Base-by-base conservation (phyloP, 2,113 vertebrate genomes). In the Silurus glanis region DNA sequence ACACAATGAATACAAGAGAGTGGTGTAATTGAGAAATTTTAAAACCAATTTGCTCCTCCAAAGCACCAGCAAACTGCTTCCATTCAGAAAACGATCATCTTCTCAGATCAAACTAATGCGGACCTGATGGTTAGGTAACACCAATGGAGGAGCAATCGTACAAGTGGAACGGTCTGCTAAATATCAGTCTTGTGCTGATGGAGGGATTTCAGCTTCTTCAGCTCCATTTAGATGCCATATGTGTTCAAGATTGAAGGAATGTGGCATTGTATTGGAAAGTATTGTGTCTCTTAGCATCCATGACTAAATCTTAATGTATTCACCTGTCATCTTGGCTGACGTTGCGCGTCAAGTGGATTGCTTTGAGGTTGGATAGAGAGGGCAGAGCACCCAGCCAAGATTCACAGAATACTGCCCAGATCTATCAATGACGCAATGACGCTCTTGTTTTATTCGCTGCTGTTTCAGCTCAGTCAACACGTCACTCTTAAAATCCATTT, bases 101-200 rank as follows among this genome's bases (percentile, higher is more conserved):
- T 87, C 76, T 25, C 91, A 96, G 95, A 97, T 96, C 96, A 96
- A 97, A 97, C 94, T 91, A 89, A 96, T 94, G 61, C 92, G 67
- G 80, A 78, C 75, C 80, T 71, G 23, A 95, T 94, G 91, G 93
- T 94, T 93, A 95, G 94, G 91, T 93, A 95, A 37, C 93, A 94
- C 91, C 90, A 92, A 95, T 92, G 56, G 91, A 93, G 92, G 91
- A 93, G 94, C 91, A 93, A 86, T 91, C 92, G 90, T 93, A 93
- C 91, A 94, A 95, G 94, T 92, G 93, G 93, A 94, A 94, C 92
- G 8, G 45, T 91, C 90, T 89, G 91, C 92, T 94, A 94, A 95
- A 96, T 95, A 96, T 95, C 94, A 93, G 94, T 94, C 93, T 95
- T 96, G 94, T 94, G 95, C 95, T 95, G 94, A 94, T 96, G 95